Percentiles rank a stretch among this genome's conserved stretches.
Evolutionary conservation across 30 jellyfish, hydroid and myxozoan genomes (phyloP).

Genomic region (Turritopsis rubra): DNA sequence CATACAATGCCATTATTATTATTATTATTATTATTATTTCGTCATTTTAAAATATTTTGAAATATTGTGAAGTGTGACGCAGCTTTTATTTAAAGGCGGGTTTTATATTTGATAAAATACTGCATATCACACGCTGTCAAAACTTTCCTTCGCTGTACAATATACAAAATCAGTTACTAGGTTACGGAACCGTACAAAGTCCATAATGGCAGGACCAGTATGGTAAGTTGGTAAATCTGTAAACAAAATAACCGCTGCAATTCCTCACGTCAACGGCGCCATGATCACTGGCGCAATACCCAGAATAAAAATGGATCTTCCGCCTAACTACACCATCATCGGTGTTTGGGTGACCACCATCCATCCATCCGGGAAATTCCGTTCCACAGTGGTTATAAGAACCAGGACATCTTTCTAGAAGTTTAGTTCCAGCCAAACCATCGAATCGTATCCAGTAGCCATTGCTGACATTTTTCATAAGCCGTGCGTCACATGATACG

Average conservation of each 20-base stretch:
- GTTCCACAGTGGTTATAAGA: neutral
- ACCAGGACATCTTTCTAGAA: neutral
- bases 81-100: too few relatives aligned
- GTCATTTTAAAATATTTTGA: too few relatives aligned
- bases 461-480: neutral
- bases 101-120: too few relatives aligned
- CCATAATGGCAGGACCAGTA: constrained; percentile 20
- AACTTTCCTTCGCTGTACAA: too few relatives aligned
- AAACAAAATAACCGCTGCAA: neutral
- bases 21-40: too few relatives aligned
- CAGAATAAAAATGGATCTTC: neutral
- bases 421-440: neutral
- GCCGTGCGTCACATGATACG: neutral
- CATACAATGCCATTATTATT: too few relatives aligned
- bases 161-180: neutral
- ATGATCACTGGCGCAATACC: constrained; percentile 4
- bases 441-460: constrained; percentile 5
- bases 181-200: neutral
- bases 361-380: constrained; percentile 11
- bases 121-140: too few relatives aligned
- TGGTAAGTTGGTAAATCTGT: constrained; percentile 1
- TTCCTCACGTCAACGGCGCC: neutral
- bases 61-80: too few relatives aligned
- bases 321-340: neutral
- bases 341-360: constrained; percentile 2